Evolutionary conservation across 1,140 invertebrate species (phyloP).

Genomic region (Trichonephila clavipes): DNA sequence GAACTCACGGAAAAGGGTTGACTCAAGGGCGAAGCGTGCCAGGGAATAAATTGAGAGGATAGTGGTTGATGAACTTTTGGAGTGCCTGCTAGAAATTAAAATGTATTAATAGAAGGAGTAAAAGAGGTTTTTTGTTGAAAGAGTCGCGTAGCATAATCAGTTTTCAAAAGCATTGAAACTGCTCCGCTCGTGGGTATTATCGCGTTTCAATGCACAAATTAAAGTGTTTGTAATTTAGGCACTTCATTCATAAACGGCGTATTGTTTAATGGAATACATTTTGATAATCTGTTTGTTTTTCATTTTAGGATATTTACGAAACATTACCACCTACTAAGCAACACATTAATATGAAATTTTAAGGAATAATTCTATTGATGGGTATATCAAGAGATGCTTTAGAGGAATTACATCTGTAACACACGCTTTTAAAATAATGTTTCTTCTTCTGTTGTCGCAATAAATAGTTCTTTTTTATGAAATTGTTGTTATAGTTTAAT

Average conservation of each 20-base stretch:
- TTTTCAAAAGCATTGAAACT: background rate
- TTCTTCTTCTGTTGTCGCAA: no score
- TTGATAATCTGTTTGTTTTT: no score
- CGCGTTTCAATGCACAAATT: background rate
- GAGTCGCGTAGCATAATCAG: background rate
- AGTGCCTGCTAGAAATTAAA: conserved; percentile 17
- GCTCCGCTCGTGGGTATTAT: no score
- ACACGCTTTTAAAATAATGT: no score
- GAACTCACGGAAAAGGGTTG: background rate
- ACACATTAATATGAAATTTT: no score
- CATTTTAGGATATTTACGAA: no score
- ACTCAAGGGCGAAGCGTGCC: background rate
- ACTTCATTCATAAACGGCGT: background rate
- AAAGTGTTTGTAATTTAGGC: background rate
- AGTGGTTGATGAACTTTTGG: conserved; percentile 21
- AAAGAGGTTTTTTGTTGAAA: background rate
- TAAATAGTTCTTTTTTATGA: no score
- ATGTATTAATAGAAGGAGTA: conserved; percentile 9
- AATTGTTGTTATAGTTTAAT: no score
- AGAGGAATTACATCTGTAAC: no score
- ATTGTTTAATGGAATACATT: background rate
- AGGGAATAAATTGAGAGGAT: conserved; percentile 28
- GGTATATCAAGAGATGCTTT: no score
- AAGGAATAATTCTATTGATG: no score
- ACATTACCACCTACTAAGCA: no score